Evolutionary conservation across 1,140 invertebrate genomes (phyloP), one percentile per base, ranked within the genome.

Genomic region (Scaptomyza hsui): DNA sequence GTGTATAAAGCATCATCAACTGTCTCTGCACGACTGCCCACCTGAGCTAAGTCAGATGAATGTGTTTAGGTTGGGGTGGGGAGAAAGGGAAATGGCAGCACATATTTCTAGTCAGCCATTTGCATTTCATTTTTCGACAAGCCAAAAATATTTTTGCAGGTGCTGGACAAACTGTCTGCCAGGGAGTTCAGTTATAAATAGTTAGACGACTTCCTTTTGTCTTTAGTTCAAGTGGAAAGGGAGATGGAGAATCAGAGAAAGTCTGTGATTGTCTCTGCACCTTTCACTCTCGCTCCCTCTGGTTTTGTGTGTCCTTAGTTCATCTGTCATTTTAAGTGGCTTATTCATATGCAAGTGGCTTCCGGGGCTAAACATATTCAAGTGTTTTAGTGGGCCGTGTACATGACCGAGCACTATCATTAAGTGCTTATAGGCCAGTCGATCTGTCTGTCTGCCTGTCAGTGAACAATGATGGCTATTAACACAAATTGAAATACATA

Each of bases 341-440:
- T 88, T 88, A 88, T 88, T 88, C 82, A 88, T 88, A 88, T 88
- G 82, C 82, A 88, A 88, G 82, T 88, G 83, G 82, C 82, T 88
- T 88, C 82, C 82, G 78, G 81, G 82, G 82, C 82, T 88, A 88
- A 88, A 72, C 83, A 88, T 88, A 88, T 88, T 88, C 78, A 88
- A 88, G 82, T 88, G 82, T 88, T 88, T 89, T 82, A 88, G 82
- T 88, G 78, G 83, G 82, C 56, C 82, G 82, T 88, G 78, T 88
- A 82, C 82, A 88, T 88, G 82, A 78, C 78, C 82, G 75, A 82
- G 82, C 82, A 88, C 88, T 88, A 82, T 88, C 82, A 88, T 88
- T 88, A 88, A 88, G 82, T 88, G 82, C 82, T 86, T 88, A 86
- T 86, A 86, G 82, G 82, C 29, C 12, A 16, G 24, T 35, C 21